Conservation (phyloP, 2,113 vertebrate genomes). For the Okapia johnstoni region DNA sequence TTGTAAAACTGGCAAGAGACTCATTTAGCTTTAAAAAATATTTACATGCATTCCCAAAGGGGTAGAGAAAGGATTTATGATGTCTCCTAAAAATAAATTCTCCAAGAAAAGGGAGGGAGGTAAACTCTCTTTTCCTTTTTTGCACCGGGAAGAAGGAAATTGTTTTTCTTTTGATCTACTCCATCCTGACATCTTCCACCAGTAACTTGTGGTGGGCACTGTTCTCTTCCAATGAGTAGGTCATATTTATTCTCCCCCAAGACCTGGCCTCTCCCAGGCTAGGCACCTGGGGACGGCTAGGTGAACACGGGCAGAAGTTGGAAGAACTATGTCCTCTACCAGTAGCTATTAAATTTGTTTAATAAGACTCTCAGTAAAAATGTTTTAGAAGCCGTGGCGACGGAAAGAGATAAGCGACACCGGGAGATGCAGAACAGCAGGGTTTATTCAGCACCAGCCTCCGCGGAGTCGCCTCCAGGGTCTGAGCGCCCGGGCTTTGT, state of each 20-base stretch:
- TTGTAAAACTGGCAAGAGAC: background rate
- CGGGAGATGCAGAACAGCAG: background rate
- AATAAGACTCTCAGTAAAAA: background rate
- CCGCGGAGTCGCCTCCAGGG: background rate
- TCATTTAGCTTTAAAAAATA: background rate
- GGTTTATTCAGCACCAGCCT: fast-evolving
- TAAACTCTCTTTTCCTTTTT: background rate
- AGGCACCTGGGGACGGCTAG: too few species aligned
- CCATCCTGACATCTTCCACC: background rate
- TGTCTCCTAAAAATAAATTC: background rate
- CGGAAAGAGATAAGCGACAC: background rate
- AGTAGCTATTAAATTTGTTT: background rate
- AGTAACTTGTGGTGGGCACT: background rate
- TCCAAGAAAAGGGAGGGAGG: background rate
- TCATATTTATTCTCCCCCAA: background rate
- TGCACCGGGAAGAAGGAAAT: background rate
- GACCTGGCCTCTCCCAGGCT: background rate
- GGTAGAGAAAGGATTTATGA: background rate
- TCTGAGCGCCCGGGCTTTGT: background rate
- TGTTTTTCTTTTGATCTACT: background rate
- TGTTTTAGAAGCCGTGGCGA: background rate
- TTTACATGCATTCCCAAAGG: background rate
- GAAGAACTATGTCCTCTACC: background rate
- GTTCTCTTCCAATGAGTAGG: background rate
- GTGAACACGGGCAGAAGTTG: background rate